phyloP scores from a whole-genome alignment of 1,140 invertebrate species.

The Drosophila santomea region DNA sequence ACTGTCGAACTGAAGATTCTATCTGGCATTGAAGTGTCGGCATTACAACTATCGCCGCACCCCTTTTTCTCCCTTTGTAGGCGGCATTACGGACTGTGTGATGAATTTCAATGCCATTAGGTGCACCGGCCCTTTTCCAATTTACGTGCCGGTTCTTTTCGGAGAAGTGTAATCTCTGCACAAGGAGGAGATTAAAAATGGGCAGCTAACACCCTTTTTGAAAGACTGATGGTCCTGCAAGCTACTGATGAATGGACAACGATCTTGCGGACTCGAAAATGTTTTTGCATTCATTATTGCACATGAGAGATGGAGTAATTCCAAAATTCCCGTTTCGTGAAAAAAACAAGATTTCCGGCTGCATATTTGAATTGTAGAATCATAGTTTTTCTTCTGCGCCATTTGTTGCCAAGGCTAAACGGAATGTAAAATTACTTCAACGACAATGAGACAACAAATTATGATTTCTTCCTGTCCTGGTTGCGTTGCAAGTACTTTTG shows the following conservation, averaged over 20 bases:
- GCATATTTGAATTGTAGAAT: neutral
- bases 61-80: neutral
- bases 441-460: constrained; percentile 10
- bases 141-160: neutral
- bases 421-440: constrained; percentile 17
- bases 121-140: constrained; percentile 4
- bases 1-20: too few species aligned
- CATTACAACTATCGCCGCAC: neutral
- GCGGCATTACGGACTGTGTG: neutral
- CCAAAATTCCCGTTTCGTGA: neutral
- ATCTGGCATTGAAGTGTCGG: too few species aligned
- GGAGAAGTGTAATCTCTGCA: constrained; percentile 4
- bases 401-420: constrained; percentile 2
- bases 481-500: too few species aligned
- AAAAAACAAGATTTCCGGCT: neutral
- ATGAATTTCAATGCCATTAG: constrained; percentile 13
- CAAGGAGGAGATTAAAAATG: constrained; percentile 1
- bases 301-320: neutral
- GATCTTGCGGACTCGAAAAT: too few species aligned
- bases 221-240: neutral
- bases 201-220: neutral
- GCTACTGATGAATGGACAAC: neutral
- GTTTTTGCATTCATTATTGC: neutral
- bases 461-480: constrained; percentile 1
- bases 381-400: neutral